These are phyloP conservation scores for Atta cephalotes DNA, from an alignment of 1,140 invertebrate species.

Conservation along the genomic window DNA sequence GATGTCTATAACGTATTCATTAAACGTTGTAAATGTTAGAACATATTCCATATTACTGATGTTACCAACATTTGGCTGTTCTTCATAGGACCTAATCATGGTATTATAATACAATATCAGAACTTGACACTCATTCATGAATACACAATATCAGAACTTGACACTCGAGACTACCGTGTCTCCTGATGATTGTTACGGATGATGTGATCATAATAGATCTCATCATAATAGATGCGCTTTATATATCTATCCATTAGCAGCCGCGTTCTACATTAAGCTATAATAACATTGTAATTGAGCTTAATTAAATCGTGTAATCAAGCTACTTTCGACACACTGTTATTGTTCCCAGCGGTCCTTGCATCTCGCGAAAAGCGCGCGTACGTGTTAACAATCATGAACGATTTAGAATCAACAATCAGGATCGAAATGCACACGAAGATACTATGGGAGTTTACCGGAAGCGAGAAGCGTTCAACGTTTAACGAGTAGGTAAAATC, in stretches of 20 bases:
- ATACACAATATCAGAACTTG: background rate
- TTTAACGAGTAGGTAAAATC: constrained; percentile 56
- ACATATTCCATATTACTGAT: too few relatives aligned
- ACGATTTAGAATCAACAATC: constrained; percentile 20
- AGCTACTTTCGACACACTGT: constrained; percentile 18
- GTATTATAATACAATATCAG: too few relatives aligned
- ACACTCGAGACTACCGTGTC: too few relatives aligned
- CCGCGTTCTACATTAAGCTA: constrained; percentile 18
- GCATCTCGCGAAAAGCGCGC: background rate
- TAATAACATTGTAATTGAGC: constrained; percentile 27
- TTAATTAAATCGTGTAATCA: constrained; percentile 34
- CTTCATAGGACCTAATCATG: too few relatives aligned
- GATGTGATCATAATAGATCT: background rate
- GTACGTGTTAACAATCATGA: background rate
- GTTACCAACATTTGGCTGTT: too few relatives aligned
- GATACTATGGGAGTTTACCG: background rate
- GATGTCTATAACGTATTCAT: too few relatives aligned
- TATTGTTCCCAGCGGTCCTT: constrained; percentile 35
- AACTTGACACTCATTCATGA: too few relatives aligned
- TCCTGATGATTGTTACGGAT: background rate
- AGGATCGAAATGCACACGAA: background rate
- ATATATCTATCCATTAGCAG: background rate
- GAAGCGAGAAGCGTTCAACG: constrained; percentile 9
- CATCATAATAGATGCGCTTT: background rate
- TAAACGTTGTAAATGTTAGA: too few relatives aligned